Conservation (phyloP, 2,888 invertebrate genomes). For the Cephus spinipes region DNA sequence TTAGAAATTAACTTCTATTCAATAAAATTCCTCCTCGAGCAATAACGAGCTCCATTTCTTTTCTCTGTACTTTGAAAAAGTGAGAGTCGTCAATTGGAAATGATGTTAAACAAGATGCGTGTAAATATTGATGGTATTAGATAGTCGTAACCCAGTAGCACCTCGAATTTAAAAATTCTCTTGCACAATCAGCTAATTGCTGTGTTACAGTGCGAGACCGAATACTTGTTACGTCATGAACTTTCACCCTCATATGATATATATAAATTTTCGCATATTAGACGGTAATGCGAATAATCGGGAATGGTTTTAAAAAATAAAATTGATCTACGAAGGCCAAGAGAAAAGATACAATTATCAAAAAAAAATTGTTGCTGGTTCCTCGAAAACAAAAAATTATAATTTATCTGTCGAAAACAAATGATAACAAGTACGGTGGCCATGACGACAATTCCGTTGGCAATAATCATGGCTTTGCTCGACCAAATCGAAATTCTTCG, state of each 20-base stretch:
- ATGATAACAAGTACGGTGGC: constrained; percentile 19
- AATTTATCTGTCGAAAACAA: neutral
- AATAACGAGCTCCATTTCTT: neutral
- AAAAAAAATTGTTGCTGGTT: neutral
- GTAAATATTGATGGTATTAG: neutral
- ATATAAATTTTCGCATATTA: constrained; percentile 19
- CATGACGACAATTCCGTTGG: constrained; percentile 21
- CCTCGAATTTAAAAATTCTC: neutral
- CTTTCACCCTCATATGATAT: constrained; percentile 37
- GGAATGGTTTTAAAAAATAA: too few relatives aligned
- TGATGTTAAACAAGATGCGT: neutral
- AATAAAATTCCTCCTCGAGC: neutral
- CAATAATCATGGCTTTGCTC: constrained; percentile 31
- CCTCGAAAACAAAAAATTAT: neutral
- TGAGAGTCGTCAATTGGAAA: neutral
- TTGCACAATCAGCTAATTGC: constrained; percentile 45
- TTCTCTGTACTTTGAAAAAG: neutral
- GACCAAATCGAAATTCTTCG: constrained; percentile 29
- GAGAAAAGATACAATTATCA: neutral
- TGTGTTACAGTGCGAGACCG: constrained; percentile 15
- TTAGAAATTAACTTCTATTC: neutral
- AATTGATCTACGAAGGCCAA: too few relatives aligned
- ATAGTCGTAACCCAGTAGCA: neutral
- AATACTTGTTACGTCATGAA: constrained; percentile 28
- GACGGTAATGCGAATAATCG: constrained; percentile 14